These are phyloP conservation scores for Eumacrocentrus americanus DNA, from an alignment of 2,888 invertebrate species.

Conservation along the genomic window DNA sequence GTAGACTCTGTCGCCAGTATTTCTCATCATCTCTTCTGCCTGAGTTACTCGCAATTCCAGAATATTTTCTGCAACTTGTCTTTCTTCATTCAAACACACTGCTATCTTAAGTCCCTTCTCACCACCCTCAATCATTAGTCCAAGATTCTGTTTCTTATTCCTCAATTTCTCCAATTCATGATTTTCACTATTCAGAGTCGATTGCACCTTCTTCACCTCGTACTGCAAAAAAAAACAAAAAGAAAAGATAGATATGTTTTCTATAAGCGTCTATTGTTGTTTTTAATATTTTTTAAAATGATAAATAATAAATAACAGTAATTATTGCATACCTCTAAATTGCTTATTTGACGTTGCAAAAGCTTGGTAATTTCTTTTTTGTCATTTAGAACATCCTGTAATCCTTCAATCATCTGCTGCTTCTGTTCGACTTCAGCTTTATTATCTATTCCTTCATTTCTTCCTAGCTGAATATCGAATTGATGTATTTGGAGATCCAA, in stretches of 20 bases:
- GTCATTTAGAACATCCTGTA: slow-evolving; percentile 61
- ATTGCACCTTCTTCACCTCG: slow-evolving; percentile 65
- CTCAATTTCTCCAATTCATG: slow-evolving; percentile 60
- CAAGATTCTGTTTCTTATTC: slow-evolving; percentile 65
- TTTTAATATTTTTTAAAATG: no score
- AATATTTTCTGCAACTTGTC: slow-evolving; percentile 71
- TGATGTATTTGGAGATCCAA: slow-evolving; percentile 49
- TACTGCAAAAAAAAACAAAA: slow-evolving; percentile 46
- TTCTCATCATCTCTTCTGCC: slow-evolving; percentile 69
- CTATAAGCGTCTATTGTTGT: no score
- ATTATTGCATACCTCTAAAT: slow-evolving; percentile 64
- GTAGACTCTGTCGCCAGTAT: slow-evolving; percentile 65
- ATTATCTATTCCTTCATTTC: slow-evolving; percentile 46
- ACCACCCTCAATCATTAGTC: slow-evolving; percentile 67
- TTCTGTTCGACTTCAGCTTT: slow-evolving; percentile 59
- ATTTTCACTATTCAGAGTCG: slow-evolving; percentile 61
- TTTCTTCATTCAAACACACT: slow-evolving; percentile 64
- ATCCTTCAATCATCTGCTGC: slow-evolving; percentile 59
- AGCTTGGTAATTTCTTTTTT: slow-evolving; percentile 60
- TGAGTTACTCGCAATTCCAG: slow-evolving; percentile 72
- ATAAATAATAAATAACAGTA: neutral
- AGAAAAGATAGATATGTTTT: slow-evolving; percentile 9
- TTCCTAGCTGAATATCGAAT: slow-evolving; percentile 48
- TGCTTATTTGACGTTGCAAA: slow-evolving; percentile 64
- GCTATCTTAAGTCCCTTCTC: slow-evolving; percentile 64